Conservation (phyloP, 2,888 invertebrate species). For the Acanthosepion esculentum region DNA sequence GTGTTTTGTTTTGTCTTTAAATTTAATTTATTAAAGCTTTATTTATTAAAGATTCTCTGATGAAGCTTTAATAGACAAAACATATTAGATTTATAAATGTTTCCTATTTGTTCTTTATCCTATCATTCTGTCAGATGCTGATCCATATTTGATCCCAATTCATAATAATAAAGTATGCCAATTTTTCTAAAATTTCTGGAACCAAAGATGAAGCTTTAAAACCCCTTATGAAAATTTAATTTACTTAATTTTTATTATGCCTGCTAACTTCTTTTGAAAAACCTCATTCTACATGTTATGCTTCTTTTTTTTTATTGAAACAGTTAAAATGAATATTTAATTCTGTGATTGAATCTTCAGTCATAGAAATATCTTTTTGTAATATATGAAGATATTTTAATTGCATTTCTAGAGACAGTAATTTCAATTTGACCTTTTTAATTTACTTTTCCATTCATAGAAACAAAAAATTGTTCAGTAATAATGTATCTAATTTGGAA, state of each 20-base stretch:
- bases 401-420: background rate
- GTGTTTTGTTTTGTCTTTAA: background rate
- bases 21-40: too few species aligned
- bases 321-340: background rate
- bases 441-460: background rate
- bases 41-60: too few species aligned
- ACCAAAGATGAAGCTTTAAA: background rate
- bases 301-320: too few species aligned
- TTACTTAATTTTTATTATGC: background rate
- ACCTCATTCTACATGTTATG: background rate
- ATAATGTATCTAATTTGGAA: too few species aligned
- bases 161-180: background rate
- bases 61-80: too few species aligned
- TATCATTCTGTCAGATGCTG: too few species aligned
- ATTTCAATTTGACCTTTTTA: background rate
- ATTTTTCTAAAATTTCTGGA: background rate
- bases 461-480: too few species aligned
- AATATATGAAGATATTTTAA: background rate
- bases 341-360: background rate
- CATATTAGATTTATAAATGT: too few species aligned
- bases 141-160: too few species aligned
- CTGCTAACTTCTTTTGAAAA: background rate
- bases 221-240: background rate
- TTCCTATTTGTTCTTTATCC: too few species aligned
- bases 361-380: background rate